Base-by-base conservation (phyloP, 1,140 invertebrate genomes). In the Oppia nitens region DNA sequence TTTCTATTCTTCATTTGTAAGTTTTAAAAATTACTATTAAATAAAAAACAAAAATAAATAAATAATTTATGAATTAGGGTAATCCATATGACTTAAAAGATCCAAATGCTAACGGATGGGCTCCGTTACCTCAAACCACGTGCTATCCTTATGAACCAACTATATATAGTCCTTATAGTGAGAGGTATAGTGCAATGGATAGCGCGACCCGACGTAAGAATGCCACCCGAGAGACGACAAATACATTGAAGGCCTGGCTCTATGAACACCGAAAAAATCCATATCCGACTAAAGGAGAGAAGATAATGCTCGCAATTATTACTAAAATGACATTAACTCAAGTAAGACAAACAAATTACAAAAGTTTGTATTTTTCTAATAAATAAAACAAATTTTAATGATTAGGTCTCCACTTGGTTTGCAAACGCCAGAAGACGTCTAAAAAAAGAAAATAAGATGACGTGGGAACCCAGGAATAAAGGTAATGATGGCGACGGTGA, bases 181-280 rank as follows among this genome's bases (percentile, higher is more conserved):
- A 62, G 78, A 90, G 87, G 66, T 90, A 90, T 69, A 85, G 85
- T 60, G 84, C 89, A 80, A 86, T 90, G 72, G 75, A 89, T 59
- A 90, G 89, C 67, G 86, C 85, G 1, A 85, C 87, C 24, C 76
- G 92, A 67, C 76, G 93, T 64, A 97, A 97, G 77, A 97, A 97
- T 75, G 94, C 94, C 23, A 97, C 94, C 21, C 74, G 93, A 56
- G 93, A 98, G 74, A 97, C 92, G 21, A 97, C 93, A 25, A 91
- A 86, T 71, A 95, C 92, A 3, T 73, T 98, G 9, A 97, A 97
- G 73, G 76, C 77, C 77, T 95, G 93, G 95, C 73, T 95, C 77
- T 65, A 81, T 81, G 69, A 96, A 83, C 76, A 84, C 83, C 85
- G 75, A 80, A 95, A 75, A 83, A 96, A 80, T 66, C 78, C 78